A percentile compares a stretch with the other conserved stretches of the same genome.
phyloP scores from a whole-genome alignment of 1,140 invertebrate species.

The Drosophila orosa region DNA sequence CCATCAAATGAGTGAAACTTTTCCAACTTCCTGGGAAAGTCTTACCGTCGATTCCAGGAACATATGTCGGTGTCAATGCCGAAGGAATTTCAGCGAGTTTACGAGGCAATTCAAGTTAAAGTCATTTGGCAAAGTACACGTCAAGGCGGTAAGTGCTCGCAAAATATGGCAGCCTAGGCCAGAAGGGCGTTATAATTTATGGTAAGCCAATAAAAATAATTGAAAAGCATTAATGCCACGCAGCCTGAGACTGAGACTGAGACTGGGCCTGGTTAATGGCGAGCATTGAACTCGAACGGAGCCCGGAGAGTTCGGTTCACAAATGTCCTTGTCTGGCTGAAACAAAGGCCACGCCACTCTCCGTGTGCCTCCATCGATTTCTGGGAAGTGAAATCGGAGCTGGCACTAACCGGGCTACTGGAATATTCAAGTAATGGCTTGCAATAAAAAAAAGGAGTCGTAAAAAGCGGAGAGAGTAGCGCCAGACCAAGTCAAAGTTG shows the following conservation, averaged over 20 bases:
- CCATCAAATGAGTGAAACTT: constrained; percentile 7
- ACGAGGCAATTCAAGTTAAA: constrained; percentile 37
- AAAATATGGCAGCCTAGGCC: constrained; percentile 57
- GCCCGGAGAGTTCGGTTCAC: constrained; percentile 7
- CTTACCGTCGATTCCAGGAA: constrained; percentile 12
- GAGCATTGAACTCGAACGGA: constrained; percentile 30
- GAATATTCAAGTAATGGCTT: constrained; percentile 49
- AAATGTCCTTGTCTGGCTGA: constrained; percentile 45
- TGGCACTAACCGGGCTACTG: constrained; percentile 43
- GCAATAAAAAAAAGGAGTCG: constrained; percentile 68
- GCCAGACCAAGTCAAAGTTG: constrained; percentile 48
- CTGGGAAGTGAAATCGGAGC: constrained; percentile 37
- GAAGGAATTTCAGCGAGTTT: constrained; percentile 22
- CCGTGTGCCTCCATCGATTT: constrained; percentile 31
- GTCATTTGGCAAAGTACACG: constrained; percentile 39
- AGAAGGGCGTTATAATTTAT: constrained; percentile 73
- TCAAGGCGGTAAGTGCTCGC: constrained; percentile 36
- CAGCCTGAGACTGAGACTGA: constrained; percentile 13
- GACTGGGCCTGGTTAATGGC: constrained; percentile 40
- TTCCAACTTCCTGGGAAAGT: constrained; percentile 16
- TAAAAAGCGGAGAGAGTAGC: constrained; percentile 41
- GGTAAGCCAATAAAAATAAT: constrained; percentile 80
- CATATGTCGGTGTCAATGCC: constrained; percentile 39
- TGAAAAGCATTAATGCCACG: constrained; percentile 64
- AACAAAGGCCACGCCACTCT: constrained; percentile 31